Conservation (phyloP, 2,797 vertebrate genomes). For the Threskiornis aethiopicus region DNA sequence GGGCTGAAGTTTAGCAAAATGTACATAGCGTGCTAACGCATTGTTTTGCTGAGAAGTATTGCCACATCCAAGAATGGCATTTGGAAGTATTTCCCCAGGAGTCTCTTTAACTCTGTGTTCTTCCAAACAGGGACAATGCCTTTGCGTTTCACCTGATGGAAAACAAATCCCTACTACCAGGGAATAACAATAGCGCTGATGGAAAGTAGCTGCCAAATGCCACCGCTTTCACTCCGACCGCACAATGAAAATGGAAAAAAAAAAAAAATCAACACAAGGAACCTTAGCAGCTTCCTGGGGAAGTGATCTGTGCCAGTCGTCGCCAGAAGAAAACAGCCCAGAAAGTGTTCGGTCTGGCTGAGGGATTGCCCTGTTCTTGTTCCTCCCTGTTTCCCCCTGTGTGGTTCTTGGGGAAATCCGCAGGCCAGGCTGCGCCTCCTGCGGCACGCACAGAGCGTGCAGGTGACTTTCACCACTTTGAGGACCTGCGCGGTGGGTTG, state of each 20-base stretch:
- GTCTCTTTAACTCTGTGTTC: background rate
- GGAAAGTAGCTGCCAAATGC: conserved; percentile 12
- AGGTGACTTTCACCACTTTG: background rate
- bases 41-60: background rate
- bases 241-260: conserved; percentile 31
- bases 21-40: background rate
- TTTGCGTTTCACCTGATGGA: background rate
- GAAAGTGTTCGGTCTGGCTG: background rate
- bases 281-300: conserved; percentile 30
- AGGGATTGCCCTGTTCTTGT: background rate
- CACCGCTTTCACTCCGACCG: background rate
- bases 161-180: background rate
- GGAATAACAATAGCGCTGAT: background rate
- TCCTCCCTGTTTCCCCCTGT: accelerated
- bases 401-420: background rate
- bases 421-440: background rate
- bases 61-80: background rate
- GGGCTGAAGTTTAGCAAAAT: background rate
- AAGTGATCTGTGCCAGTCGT: background rate
- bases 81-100: background rate
- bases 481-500: background rate
- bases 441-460: accelerated
- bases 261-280: background rate
- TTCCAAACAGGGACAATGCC: background rate
- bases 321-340: background rate